phyloP scores from a whole-genome alignment of 2,888 invertebrate genomes.

The Darwinula stevensoni region DNA sequence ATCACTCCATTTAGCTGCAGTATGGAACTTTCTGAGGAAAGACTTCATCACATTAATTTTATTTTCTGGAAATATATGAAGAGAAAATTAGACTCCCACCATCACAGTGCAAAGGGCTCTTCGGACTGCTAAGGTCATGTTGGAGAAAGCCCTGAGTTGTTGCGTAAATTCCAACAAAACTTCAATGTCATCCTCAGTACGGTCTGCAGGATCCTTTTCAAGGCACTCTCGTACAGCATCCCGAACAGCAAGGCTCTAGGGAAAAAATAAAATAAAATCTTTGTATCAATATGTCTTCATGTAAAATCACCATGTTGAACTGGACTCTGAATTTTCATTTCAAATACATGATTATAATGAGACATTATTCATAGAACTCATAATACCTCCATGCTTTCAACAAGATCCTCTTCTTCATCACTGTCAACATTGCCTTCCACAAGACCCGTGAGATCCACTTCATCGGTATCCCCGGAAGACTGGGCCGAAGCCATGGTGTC shows the following conservation, averaged over 20 bases:
- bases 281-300: too few relatives aligned
- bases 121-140: conserved; percentile 81
- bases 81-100: conserved; percentile 30
- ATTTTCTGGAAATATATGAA: too few relatives aligned
- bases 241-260: conserved; percentile 50
- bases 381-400: conserved; percentile 43
- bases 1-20: too few relatives aligned
- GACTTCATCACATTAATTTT: too few relatives aligned
- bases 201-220: conserved; percentile 82
- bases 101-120: conserved; percentile 80
- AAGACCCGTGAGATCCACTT: conserved; percentile 20
- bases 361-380: conserved; percentile 1
- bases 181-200: conserved; percentile 85
- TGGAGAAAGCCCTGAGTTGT: conserved; percentile 86
- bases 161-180: conserved; percentile 87
- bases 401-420: conserved; percentile 76
- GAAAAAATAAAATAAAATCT: conserved; percentile 8
- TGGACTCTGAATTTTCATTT: too few relatives aligned
- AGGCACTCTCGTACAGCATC: conserved; percentile 90
- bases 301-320: too few relatives aligned
- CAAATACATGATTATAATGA: too few relatives aligned
- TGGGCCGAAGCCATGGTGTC: conserved; percentile 85
- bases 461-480: conserved; percentile 12
- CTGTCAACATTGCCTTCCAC: conserved; percentile 87
- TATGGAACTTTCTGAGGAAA: too few relatives aligned